Conservation (phyloP, 2,888 invertebrate genomes). For the Caenorhabditis virilis region DNA sequence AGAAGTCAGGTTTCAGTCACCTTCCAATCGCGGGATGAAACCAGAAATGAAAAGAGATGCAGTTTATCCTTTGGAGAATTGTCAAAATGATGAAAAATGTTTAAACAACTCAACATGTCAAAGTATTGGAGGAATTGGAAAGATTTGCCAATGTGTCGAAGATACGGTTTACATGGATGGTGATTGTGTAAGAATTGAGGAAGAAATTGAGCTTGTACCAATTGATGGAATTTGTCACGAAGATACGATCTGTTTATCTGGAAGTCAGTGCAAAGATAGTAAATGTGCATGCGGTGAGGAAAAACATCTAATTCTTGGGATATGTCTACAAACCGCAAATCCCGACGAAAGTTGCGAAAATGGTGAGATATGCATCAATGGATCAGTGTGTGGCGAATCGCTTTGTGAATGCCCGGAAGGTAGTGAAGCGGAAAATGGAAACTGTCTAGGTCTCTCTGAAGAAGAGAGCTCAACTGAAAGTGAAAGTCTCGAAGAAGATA, state of each 20-base stretch:
- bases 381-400: slow-evolving; percentile 47
- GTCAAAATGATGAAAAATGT: slow-evolving; percentile 53
- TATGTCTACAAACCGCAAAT: slow-evolving; percentile 50
- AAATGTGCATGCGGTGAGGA: slow-evolving; percentile 47
- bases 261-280: slow-evolving; percentile 43
- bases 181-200: slow-evolving; percentile 44
- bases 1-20: slow-evolving; percentile 24
- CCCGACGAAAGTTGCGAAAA: slow-evolving; percentile 60
- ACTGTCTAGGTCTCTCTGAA: slow-evolving; percentile 10
- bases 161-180: slow-evolving; percentile 40
- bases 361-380: slow-evolving; percentile 60
- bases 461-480: slow-evolving; percentile 4
- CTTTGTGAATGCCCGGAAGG: slow-evolving; percentile 24
- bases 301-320: slow-evolving; percentile 48
- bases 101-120: slow-evolving; percentile 55
- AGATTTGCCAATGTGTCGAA: slow-evolving; percentile 57
- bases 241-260: slow-evolving; percentile 56
- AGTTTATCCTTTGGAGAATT: slow-evolving; percentile 52
- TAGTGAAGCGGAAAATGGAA: slow-evolving; percentile 17
- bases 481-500: slow-evolving; percentile 2
- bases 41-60: slow-evolving; percentile 25
- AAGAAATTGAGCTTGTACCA: slow-evolving; percentile 34
- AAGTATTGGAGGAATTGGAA: slow-evolving; percentile 49
- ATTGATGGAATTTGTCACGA: slow-evolving; percentile 43
- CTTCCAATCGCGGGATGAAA: slow-evolving; percentile 19